Evolutionary conservation across 2,113 vertebrate species (phyloP).

Genomic region (Apodemus sylvaticus): DNA sequence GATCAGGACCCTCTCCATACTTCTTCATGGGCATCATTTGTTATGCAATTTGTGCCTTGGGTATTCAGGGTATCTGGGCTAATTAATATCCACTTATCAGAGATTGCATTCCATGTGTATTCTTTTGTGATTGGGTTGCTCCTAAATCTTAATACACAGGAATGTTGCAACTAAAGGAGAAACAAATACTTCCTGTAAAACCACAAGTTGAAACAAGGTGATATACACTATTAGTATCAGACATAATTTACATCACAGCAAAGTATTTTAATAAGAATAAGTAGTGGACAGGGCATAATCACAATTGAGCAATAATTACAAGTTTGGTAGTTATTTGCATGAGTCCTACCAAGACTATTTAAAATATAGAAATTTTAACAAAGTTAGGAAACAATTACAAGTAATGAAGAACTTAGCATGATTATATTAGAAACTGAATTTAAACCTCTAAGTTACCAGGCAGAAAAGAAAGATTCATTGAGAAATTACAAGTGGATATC

Average conservation of each 20-base stretch:
- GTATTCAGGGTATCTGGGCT: too few relatives aligned
- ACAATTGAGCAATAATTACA: neutral
- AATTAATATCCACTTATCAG: too few relatives aligned
- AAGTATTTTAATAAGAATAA: neutral
- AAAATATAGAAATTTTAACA: conserved; percentile 36
- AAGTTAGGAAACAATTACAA: neutral
- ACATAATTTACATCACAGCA: neutral
- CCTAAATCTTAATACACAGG: neutral
- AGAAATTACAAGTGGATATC: neutral
- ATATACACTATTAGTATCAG: neutral
- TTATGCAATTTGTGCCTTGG: too few relatives aligned
- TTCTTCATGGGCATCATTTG: too few relatives aligned
- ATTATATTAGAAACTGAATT: neutral
- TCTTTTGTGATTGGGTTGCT: too few relatives aligned
- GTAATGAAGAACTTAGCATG: neutral
- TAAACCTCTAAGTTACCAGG: neutral
- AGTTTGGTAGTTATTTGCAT: neutral
- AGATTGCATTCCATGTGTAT: too few relatives aligned
- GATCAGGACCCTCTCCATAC: too few relatives aligned
- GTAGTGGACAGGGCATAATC: neutral
- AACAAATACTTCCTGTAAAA: neutral
- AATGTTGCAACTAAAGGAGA: neutral
- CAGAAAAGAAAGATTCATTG: neutral
- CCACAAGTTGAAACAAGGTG: neutral
- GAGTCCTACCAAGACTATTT: neutral